Base-by-base conservation (phyloP, 1,140 invertebrate genomes). In the Tetraneura akinire region DNA sequence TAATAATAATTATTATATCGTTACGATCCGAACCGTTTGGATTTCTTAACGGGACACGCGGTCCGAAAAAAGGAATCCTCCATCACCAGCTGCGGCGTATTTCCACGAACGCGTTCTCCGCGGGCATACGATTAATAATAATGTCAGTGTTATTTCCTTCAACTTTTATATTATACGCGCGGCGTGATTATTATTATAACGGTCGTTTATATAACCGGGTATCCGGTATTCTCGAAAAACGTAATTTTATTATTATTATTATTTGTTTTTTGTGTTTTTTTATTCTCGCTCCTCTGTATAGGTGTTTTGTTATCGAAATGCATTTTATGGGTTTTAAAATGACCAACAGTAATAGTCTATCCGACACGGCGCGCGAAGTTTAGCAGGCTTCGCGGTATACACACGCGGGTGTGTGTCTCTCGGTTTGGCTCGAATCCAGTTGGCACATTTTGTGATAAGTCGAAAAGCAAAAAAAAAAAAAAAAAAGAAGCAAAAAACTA, bases 321-420 rank as follows among this genome's bases (percentile, higher is more conserved):
- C 37, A 32, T 78, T 78, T 78, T 45, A 78, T 60, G 55, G 55
- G 13, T 62, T 78, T 78, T 78, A 78, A 78, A 78, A 78, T 62
- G 74, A 62, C 74, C 74, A 45, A 57, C 74, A 42, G 23, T 71
- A n/a, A n/a, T n/a, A 45, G 68, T 70, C 68, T n/a, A n/a, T 42
- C 53, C 4, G 16, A 76, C 53, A 45, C 16, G 55, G 37, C 37
- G 32, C 37, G 37, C 37, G 32, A 47, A 78, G 21, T 78, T 29
- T 23, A 60, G 21, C 73, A 32, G 29, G 9, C 47, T 74, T 11
- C n/a, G 47, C 16, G 18, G 3, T 18, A 18, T n/a, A 21, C 37
- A 60, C 73, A 76, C 10, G 55, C 55, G 55, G 37, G 37, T 11
- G 74, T 62, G 74, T 11, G 74, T 62, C 55, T 13, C 55, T 26